phyloP scores from a whole-genome alignment of 2,888 invertebrate genomes.

The Imbricaverruca yamaguchii region DNA sequence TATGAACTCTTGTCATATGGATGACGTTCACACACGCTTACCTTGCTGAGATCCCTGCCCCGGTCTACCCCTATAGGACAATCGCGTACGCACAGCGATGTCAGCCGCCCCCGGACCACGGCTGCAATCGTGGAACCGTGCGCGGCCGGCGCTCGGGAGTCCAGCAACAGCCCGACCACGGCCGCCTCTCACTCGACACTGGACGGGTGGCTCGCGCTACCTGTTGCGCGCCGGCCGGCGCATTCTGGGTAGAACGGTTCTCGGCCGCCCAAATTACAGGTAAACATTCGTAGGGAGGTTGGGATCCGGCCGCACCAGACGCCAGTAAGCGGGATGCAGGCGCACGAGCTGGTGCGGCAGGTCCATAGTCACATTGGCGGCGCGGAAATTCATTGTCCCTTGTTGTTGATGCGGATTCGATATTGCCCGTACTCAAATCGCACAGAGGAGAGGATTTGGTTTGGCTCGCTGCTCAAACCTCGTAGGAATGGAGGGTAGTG shows the following conservation, averaged over 20 bases:
- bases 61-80: not conserved
- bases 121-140: no score
- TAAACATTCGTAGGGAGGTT: not conserved
- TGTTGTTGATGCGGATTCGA: no score
- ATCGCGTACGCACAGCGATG: slow-evolving; percentile 14
- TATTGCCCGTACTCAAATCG: no score
- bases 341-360: not conserved
- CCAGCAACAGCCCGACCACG: not conserved
- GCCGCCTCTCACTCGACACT: not conserved
- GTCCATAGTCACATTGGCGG: no score
- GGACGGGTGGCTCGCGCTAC: not conserved
- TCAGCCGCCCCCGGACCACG: not conserved
- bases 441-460: no score
- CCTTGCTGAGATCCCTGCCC: not conserved
- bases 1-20: no score
- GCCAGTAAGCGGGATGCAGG: not conserved
- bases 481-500: no score
- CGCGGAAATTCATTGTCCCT: no score
- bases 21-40: no score
- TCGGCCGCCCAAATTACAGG: slow-evolving; percentile 10
- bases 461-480: no score
- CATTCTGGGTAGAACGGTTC: slow-evolving; percentile 9
- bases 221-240: not conserved
- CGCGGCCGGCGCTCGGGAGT: no score
- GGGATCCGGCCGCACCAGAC: not conserved